Evolutionary conservation across 2,888 invertebrate species (phyloP).

Genomic region (Watsonalla binaria): DNA sequence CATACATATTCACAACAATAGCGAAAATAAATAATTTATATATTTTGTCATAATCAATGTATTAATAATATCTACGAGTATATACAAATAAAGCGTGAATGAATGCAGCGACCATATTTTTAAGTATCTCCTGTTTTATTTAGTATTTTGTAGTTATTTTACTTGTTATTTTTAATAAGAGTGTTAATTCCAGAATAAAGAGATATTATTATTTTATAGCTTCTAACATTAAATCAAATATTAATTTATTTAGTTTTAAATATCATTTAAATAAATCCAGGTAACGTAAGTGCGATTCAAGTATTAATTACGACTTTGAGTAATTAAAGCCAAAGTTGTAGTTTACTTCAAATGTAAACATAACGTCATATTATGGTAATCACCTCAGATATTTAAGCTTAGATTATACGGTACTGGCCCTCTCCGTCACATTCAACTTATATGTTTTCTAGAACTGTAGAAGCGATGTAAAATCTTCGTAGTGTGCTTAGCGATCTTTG

Average conservation of each 20-base stretch:
- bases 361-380: too few species aligned
- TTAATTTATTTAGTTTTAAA: slow-evolving; percentile 65
- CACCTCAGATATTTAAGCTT: too few species aligned
- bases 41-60: too few species aligned
- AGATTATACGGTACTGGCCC: too few species aligned
- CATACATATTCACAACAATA: too few species aligned
- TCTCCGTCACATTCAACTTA: not conserved
- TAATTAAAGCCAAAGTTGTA: too few species aligned
- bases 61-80: too few species aligned
- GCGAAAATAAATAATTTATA: too few species aligned
- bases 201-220: slow-evolving; percentile 68
- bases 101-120: slow-evolving; percentile 18
- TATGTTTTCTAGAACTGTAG: not conserved
- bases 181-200: slow-evolving; percentile 69
- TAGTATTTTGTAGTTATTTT: slow-evolving; percentile 35
- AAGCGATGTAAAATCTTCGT: slow-evolving; percentile 19
- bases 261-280: slow-evolving; percentile 9
- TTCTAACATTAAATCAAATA: slow-evolving; percentile 39
- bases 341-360: too few species aligned
- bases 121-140: slow-evolving; percentile 40
- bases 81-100: not conserved
- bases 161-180: slow-evolving; percentile 67
- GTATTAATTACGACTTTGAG: too few species aligned
- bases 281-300: too few species aligned
- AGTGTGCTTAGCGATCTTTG: slow-evolving; percentile 62